phyloP scores from a whole-genome alignment of 2,113 vertebrate species.

The Pimephales promelas region DNA sequence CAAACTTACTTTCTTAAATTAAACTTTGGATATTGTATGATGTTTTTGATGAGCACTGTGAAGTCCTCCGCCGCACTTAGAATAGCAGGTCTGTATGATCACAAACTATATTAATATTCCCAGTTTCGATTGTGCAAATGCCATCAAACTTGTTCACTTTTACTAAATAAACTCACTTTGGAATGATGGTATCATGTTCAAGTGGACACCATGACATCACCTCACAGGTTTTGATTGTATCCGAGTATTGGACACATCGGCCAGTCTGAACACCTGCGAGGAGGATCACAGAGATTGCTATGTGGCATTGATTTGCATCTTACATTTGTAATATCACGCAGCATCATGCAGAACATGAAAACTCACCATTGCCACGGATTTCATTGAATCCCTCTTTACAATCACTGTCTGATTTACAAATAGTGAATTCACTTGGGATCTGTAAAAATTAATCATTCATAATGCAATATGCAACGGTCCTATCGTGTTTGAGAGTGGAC shows the following conservation, averaged over 20 bases:
- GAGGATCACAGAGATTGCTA: not conserved
- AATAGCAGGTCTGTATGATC: slow-evolving; percentile 77
- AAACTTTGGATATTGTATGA: slow-evolving; percentile 86
- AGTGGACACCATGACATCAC: slow-evolving; percentile 84
- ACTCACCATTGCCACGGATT: slow-evolving; percentile 78
- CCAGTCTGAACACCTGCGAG: slow-evolving; percentile 80
- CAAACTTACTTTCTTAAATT: slow-evolving; percentile 82
- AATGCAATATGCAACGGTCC: not conserved
- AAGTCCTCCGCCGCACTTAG: slow-evolving; percentile 83
- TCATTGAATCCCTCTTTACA: slow-evolving; percentile 70
- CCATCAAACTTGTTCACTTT: not conserved
- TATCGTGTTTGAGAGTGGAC: not conserved
- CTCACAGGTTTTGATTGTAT: slow-evolving; percentile 76
- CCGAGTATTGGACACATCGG: slow-evolving; percentile 70
- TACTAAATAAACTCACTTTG: slow-evolving; percentile 69
- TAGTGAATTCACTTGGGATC: slow-evolving; percentile 72
- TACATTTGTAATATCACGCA: not conserved
- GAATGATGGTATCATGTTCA: slow-evolving; percentile 71
- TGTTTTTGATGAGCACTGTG: slow-evolving; percentile 88
- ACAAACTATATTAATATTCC: not conserved
- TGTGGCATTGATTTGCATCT: not conserved
- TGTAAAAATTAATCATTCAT: slow-evolving; percentile 43
- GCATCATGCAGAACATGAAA: not conserved
- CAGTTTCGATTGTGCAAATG: slow-evolving; percentile 36
- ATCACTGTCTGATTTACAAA: slow-evolving; percentile 59